Conservation (phyloP, 2,113 vertebrate genomes). For the Mobula birostris region DNA sequence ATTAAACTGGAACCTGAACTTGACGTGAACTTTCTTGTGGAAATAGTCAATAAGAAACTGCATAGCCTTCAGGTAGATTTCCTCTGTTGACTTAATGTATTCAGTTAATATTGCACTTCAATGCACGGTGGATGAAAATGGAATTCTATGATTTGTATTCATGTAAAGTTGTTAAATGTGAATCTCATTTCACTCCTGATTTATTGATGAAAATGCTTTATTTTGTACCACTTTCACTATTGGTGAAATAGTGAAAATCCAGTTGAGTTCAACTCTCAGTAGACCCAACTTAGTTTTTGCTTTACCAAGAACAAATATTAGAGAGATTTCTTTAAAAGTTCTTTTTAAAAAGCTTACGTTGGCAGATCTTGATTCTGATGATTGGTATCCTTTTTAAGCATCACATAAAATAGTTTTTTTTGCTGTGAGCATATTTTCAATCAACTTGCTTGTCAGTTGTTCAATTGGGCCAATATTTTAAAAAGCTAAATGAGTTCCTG, state of each 20-base stretch:
- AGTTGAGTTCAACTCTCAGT: neutral
- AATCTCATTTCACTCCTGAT: neutral
- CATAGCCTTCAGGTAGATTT: too few relatives aligned
- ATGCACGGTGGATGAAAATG: neutral
- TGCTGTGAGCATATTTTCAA: neutral
- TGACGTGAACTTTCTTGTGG: neutral
- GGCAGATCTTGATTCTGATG: neutral
- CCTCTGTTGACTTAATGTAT: neutral
- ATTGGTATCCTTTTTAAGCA: neutral
- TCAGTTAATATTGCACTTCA: neutral
- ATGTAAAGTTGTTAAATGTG: neutral
- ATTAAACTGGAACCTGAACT: too few relatives aligned
- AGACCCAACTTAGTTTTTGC: neutral
- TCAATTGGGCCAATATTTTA: slow-evolving; percentile 5
- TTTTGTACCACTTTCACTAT: neutral
- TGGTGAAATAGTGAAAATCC: neutral
- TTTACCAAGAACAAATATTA: neutral
- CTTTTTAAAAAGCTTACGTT: neutral
- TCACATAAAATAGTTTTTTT: neutral
- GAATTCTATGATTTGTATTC: neutral
- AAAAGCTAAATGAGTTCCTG: neutral
- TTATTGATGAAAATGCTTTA: neutral
- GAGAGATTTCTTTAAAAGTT: neutral
- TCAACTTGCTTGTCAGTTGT: neutral
- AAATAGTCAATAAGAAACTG: neutral